phyloP scores from a whole-genome alignment of 2,797 vertebrate species.

The Halcyon smyrnensis region DNA sequence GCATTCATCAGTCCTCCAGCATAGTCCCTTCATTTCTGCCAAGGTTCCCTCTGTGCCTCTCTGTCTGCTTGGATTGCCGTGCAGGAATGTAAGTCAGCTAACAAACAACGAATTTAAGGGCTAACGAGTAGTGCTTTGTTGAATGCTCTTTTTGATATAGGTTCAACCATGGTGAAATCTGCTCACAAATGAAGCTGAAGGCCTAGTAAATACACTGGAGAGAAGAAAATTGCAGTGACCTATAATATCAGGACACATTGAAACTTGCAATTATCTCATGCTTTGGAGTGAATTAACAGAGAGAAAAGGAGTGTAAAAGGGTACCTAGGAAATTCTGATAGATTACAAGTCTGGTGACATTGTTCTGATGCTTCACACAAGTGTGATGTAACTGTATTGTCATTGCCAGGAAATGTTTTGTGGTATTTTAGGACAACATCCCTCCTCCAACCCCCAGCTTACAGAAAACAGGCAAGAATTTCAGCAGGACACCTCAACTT shows the following conservation, averaged over 20 bases:
- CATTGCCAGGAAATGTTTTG: neutral
- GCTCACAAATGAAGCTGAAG: constrained; percentile 16
- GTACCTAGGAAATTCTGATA: neutral
- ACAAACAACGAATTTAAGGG: neutral
- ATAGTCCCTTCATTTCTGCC: neutral
- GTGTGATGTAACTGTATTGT: neutral
- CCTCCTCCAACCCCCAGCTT: too few species aligned
- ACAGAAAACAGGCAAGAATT: neutral
- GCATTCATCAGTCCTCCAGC: neutral
- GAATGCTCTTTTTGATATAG: neutral
- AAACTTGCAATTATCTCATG: neutral
- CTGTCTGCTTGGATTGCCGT: neutral
- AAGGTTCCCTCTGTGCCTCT: neutral
- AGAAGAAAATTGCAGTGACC: neutral
- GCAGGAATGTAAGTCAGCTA: neutral
- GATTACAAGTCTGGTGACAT: neutral
- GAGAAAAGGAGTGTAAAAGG: neutral
- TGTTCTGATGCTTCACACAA: neutral
- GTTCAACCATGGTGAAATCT: neutral
- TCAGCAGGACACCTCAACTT: neutral
- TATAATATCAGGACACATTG: neutral
- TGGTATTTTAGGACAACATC: neutral
- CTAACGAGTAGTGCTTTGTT: neutral
- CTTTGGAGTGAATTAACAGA: neutral
- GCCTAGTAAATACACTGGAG: neutral